Evolutionary conservation across 1,140 invertebrate species (phyloP).

Genomic region (Drosophila ogumai): DNA sequence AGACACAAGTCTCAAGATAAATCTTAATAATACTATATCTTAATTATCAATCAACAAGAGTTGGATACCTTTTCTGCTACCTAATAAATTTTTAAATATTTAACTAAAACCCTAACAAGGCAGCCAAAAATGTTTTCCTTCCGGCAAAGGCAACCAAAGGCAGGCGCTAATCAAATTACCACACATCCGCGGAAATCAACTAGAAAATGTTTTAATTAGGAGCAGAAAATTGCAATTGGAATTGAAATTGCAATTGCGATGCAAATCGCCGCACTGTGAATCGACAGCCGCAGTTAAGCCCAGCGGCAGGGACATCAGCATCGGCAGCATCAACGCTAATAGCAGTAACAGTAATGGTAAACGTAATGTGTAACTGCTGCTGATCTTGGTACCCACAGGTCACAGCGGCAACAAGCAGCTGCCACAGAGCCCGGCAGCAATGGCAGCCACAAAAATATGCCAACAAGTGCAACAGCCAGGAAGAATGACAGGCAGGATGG

Average conservation of each 20-base stretch:
- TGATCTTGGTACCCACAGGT: conserved; percentile 14
- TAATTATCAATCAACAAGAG: too few relatives aligned
- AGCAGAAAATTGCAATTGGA: conserved; percentile 30
- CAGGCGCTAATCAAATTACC: conserved; percentile 64
- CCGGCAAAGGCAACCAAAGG: not conserved
- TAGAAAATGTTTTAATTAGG: conserved; percentile 61
- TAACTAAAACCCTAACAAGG: not conserved
- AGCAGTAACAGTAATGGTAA: not conserved
- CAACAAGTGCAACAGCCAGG: not conserved
- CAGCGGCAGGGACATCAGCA: conserved; percentile 12
- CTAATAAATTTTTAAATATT: too few relatives aligned
- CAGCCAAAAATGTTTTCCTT: not conserved
- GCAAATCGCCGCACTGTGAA: conserved; percentile 26
- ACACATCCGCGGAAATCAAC: conserved; percentile 36
- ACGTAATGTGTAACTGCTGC: conserved; percentile 1
- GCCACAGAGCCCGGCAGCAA: not conserved
- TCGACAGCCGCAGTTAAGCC: conserved; percentile 26
- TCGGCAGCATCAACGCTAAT: not conserved
- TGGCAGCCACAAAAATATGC: not conserved
- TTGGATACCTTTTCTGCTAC: too few relatives aligned
- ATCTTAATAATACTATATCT: too few relatives aligned
- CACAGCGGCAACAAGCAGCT: conserved; percentile 19
- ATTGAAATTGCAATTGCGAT: conserved; percentile 41
- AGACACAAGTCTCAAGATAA: too few relatives aligned
- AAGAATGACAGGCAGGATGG: not conserved